These are phyloP conservation scores for Tetropium fuscum DNA, from an alignment of 2,888 invertebrate genomes.

Conservation along the genomic window DNA sequence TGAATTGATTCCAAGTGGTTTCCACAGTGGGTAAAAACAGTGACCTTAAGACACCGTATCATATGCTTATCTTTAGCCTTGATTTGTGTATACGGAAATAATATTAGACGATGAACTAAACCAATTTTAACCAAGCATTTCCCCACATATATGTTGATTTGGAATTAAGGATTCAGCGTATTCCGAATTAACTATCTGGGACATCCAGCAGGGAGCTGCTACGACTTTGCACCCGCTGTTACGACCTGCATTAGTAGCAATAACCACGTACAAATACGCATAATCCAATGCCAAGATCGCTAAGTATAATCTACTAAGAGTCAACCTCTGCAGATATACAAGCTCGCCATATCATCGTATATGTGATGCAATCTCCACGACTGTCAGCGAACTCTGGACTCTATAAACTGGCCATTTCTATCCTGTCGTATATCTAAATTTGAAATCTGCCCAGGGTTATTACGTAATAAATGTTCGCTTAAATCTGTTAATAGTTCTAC, in stretches of 20 bases:
- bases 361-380: constrained; percentile 25
- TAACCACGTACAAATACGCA: constrained; percentile 27
- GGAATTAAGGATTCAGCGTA: constrained; percentile 13
- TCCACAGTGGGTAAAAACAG: too few relatives aligned
- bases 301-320: constrained; percentile 18
- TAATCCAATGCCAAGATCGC: constrained; percentile 12
- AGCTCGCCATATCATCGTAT: constrained; percentile 28
- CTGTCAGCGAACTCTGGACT: constrained; percentile 27
- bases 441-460: constrained; percentile 22
- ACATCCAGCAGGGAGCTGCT: constrained; percentile 26
- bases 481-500: too few relatives aligned
- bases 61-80: too few relatives aligned
- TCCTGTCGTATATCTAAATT: constrained; percentile 26
- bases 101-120: too few relatives aligned
- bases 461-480: constrained; percentile 21
- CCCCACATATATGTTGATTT: constrained; percentile 2
- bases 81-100: too few relatives aligned
- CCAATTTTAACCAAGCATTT: too few relatives aligned
- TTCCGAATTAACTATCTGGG: constrained; percentile 8
- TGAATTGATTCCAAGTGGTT: too few relatives aligned
- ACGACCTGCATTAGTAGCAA: constrained; percentile 28
- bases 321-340: constrained; percentile 22
- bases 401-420: constrained; percentile 23
- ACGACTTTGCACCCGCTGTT: constrained; percentile 33
- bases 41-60: too few relatives aligned